These are phyloP conservation scores for Ommatoiulus sabulosus DNA, from an alignment of 2,888 invertebrate species.

Conservation along the genomic window DNA sequence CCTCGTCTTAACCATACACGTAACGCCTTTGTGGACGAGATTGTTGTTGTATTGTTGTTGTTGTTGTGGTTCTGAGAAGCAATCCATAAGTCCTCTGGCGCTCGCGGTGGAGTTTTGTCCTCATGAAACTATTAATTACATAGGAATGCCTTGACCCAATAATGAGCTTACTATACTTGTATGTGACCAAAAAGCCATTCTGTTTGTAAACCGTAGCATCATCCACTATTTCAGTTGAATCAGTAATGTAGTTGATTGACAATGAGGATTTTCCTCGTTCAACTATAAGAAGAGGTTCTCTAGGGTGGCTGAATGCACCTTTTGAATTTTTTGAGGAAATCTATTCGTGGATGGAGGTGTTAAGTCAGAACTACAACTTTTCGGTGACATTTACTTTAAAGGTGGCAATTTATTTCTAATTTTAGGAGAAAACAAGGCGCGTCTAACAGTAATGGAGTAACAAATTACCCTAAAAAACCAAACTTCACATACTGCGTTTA, in stretches of 20 bases:
- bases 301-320: neutral
- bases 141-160: neutral
- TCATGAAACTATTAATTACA: neutral
- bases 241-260: too few species aligned
- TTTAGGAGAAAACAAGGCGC: too few species aligned
- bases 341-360: neutral
- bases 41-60: conserved; percentile 27
- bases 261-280: neutral
- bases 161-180: neutral
- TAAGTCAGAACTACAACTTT: neutral
- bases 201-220: neutral
- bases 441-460: too few species aligned
- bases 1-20: neutral
- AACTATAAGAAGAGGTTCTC: neutral
- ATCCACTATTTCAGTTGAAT: neutral
- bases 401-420: too few species aligned
- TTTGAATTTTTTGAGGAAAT: neutral
- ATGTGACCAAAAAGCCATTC: neutral
- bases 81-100: neutral
- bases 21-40: neutral
- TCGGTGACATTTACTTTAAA: too few species aligned
- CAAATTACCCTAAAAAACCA: too few species aligned
- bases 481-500: too few species aligned
- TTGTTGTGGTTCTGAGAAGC: neutral
- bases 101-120: neutral